Conservation (phyloP, 2,888 invertebrate genomes). For the Mongoloraphidia duomilia region DNA sequence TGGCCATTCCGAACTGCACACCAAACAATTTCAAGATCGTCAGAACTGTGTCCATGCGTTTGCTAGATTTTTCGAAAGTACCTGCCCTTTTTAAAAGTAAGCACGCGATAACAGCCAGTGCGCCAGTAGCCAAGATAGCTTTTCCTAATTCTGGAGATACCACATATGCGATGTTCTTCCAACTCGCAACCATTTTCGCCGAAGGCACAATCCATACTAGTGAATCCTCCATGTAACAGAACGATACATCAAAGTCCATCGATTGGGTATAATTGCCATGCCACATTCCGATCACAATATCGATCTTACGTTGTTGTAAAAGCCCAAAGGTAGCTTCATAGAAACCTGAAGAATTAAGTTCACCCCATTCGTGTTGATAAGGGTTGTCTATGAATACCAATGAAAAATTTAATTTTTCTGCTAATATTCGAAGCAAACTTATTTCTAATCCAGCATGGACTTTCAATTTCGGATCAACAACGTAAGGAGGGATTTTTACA, state of each 20-base stretch:
- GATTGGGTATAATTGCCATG: background rate
- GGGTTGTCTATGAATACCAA: background rate
- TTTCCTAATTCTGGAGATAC: background rate
- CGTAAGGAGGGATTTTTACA: background rate
- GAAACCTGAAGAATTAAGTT: background rate
- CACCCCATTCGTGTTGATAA: background rate
- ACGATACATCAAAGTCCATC: slow-evolving; percentile 7
- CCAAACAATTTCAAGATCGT: too few species aligned
- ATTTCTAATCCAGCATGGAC: background rate
- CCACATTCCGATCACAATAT: slow-evolving; percentile 5
- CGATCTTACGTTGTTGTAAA: slow-evolving; percentile 2
- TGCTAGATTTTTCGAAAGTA: too few species aligned
- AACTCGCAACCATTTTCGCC: slow-evolving; percentile 1
- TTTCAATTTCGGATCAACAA: background rate
- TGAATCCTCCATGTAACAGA: slow-evolving; percentile 8
- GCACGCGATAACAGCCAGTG: too few species aligned
- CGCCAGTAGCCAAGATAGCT: background rate
- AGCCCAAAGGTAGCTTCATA: slow-evolving; percentile 2
- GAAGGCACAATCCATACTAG: slow-evolving; percentile 6
- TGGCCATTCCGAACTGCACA: too few species aligned
- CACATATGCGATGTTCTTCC: background rate
- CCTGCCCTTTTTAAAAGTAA: too few species aligned
- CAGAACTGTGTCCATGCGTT: too few species aligned
- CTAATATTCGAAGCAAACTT: background rate
- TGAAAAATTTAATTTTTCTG: background rate